Evolutionary conservation across 2,797 vertebrate species (phyloP), one percentile per base, ranked within the genome.

Genomic region (Periparus ater): DNA sequence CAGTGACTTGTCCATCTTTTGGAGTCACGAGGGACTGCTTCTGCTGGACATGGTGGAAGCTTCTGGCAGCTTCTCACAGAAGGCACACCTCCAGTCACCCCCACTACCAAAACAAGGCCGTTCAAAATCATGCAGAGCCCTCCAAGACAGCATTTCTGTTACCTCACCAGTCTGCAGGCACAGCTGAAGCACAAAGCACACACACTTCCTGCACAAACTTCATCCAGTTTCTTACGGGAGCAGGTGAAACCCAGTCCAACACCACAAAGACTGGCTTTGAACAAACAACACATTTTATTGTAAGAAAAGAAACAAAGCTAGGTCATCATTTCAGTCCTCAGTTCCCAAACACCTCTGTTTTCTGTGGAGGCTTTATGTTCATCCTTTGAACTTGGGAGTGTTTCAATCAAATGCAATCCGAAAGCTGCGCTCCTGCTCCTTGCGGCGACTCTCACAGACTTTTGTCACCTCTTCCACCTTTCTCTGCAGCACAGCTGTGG

Each of bases 381-480:
- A 61, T 26, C 10, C 47, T 54, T 48, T 67, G 11, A 38, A 16
- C 7, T 11, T 21, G 6, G 36, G 32, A 61, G 9, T 9, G 16
- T 22, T 47, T 86, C 57, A 91, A 8, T 91, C 89, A 65, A 91
- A 91, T 0, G 83, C 53, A 63, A 91, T 91, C 4, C 89, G 70
- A 42, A 91, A 91, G n/a, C 83, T 81, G 76, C 83, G 89, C 51
- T 91, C 89, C 29, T 91, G 89, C 45, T 91, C 89, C 22, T 81
- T 91, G 22, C 89, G 82, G 45, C 89, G 89, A 34, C 70, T 81
- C 76, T 91, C 89, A 0, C 83, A 91, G 8, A 91, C 22, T 19
- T 86, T 91, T 58, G 98, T 99, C 88, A 99, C 99, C 74, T 99
- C 99, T 91, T 99, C 99, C 72, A 99, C 99, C 89, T 99, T 98